These are phyloP conservation scores for Notiomystis cincta DNA, from an alignment of 2,113 vertebrate species.

Conservation along the genomic window DNA sequence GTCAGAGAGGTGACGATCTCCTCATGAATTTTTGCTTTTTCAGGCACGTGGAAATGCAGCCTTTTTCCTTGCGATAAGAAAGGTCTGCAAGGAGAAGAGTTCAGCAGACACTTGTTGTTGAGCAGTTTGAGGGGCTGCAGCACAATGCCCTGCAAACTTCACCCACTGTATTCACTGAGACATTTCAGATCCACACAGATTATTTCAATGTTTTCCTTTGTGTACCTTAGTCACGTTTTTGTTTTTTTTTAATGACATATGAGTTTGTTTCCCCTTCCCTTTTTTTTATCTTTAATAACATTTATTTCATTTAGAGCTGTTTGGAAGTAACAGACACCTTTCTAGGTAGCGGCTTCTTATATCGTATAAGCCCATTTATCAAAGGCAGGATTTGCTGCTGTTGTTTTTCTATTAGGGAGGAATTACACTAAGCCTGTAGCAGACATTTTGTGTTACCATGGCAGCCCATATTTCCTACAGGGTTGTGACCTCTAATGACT, in stretches of 20 bases:
- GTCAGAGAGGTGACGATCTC: background rate
- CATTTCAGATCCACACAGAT: fast-evolving
- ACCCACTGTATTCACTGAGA: background rate
- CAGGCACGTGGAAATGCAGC: background rate
- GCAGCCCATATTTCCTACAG: constrained; percentile 97
- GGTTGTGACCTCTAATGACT: constrained; percentile 98
- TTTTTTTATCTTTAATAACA: background rate
- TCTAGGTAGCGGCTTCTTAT: constrained; percentile 86
- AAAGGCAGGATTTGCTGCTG: constrained; percentile 94
- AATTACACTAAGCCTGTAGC: constrained; percentile 96
- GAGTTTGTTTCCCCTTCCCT: background rate
- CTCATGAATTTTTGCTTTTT: background rate
- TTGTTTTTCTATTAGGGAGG: constrained; percentile 98
- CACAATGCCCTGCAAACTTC: background rate
- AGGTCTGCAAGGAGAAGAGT: background rate
- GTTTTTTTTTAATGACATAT: fast-evolving
- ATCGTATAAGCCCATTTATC: constrained; percentile 89
- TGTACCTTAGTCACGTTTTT: background rate
- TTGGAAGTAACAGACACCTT: constrained; percentile 68
- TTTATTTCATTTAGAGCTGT: constrained; percentile 57
- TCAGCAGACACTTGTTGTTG: constrained; percentile 39
- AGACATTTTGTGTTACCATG: constrained; percentile 98
- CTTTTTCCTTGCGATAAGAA: background rate
- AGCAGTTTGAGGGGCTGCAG: background rate
- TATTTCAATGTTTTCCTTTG: background rate